Conservation (phyloP, 2,797 vertebrate genomes). For the Sylvilagus floridanus region DNA sequence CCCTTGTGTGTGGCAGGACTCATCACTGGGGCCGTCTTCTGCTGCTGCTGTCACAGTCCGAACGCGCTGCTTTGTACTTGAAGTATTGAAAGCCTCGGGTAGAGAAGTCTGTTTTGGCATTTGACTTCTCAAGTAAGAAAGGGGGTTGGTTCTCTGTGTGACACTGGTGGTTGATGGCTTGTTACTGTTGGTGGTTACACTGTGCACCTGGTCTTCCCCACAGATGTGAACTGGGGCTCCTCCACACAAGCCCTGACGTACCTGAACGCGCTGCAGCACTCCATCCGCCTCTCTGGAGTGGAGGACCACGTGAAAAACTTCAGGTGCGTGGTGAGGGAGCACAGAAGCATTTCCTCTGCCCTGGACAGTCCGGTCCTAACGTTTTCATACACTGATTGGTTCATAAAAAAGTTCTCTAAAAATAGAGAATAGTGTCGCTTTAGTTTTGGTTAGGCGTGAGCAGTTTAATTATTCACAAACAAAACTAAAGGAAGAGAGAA, state of each 20-base stretch:
- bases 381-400: not conserved
- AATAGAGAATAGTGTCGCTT: not conserved
- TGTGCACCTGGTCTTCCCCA: conserved; percentile 25
- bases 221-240: conserved; percentile 99
- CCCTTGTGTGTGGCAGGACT: no score
- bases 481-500: not conserved
- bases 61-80: not conserved
- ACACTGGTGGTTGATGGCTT: not conserved
- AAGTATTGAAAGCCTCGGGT: not conserved
- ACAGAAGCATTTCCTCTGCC: not conserved
- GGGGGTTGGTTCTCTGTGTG: not conserved
- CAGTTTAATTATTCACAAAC: not conserved
- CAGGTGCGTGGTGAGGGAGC: conserved; percentile 88
- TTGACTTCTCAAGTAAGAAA: conserved; percentile 32
- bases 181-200: not conserved
- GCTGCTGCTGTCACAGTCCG: not conserved
- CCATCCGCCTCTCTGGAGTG: conserved; percentile 95
- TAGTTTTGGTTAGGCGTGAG: conserved; percentile 15
- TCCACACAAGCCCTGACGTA: conserved; percentile 99
- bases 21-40: no score
- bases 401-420: not conserved
- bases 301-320: conserved; percentile 99
- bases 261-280: conserved; percentile 96
- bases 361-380: not conserved
- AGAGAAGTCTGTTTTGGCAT: conserved; percentile 3